Evolutionary conservation across 2,888 invertebrate species (phyloP).

Genomic region (Gastrophysa polygoni): DNA sequence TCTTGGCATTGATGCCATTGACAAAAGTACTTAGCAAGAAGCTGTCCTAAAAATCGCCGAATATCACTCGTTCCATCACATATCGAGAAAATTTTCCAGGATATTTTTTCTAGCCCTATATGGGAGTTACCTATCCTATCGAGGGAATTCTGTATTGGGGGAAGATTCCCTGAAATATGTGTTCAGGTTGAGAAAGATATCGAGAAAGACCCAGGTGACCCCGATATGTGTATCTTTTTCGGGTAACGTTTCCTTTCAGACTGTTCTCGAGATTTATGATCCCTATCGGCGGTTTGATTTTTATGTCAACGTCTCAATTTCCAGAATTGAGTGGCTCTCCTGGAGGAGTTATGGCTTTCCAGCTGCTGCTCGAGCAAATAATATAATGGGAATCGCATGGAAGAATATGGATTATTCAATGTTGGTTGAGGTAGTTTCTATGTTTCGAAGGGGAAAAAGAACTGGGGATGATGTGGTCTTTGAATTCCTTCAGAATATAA

Average conservation of each 20-base stretch:
- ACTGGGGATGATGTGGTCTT: no score
- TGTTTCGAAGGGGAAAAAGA: no score
- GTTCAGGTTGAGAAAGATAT: slow-evolving; percentile 43
- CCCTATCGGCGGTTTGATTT: slow-evolving; percentile 33
- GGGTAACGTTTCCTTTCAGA: slow-evolving; percentile 34
- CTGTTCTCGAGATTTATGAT: slow-evolving; percentile 47
- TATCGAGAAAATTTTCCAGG: no score
- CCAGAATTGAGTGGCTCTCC: neutral
- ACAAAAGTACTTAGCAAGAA: no score
- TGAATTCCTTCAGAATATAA: no score
- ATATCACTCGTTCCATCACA: no score
- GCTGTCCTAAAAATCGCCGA: no score
- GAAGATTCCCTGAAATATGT: slow-evolving; percentile 47
- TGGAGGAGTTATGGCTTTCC: neutral
- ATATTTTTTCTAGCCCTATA: no score
- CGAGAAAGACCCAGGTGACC: slow-evolving; percentile 43
- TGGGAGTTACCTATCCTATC: neutral
- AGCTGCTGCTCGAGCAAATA: neutral
- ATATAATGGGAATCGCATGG: no score
- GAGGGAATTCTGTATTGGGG: slow-evolving; percentile 3
- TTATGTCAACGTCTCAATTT: slow-evolving; percentile 24
- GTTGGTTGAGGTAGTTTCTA: no score
- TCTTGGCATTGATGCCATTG: no score
- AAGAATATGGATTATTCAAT: no score
- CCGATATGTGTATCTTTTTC: slow-evolving; percentile 29